phyloP scores from a whole-genome alignment of 1,140 invertebrate genomes.

The Sarcophaga peregrina region DNA sequence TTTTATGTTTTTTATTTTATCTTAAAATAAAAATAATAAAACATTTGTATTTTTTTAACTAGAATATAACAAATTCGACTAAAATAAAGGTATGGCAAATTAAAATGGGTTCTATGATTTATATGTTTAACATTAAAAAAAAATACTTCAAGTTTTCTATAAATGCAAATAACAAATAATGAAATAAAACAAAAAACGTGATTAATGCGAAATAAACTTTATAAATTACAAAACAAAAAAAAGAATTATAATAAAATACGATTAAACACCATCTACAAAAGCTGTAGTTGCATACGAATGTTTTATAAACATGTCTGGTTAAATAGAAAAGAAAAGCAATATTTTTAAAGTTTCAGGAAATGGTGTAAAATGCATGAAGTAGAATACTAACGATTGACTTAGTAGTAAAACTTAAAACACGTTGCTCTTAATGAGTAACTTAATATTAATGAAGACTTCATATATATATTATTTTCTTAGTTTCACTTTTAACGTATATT shows the following conservation, averaged over 20 bases:
- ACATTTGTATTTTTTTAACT: neutral
- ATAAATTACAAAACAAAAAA: too few relatives aligned
- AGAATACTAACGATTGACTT: too few relatives aligned
- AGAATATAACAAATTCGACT: too few relatives aligned
- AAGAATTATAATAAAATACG: too few relatives aligned
- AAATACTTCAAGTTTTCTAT: neutral
- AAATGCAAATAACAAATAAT: conserved; percentile 2
- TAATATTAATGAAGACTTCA: neutral
- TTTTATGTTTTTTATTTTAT: neutral
- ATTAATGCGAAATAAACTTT: neutral
- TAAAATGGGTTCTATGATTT: conserved; percentile 1
- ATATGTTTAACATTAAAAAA: neutral
- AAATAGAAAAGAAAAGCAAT: too few relatives aligned
- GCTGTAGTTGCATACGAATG: too few relatives aligned
- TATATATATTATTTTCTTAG: neutral
- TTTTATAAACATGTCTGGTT: too few relatives aligned
- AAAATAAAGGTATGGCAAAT: conserved; percentile 15
- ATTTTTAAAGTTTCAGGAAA: too few relatives aligned
- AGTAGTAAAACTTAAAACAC: too few relatives aligned
- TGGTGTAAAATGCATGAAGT: too few relatives aligned
- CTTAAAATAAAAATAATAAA: neutral
- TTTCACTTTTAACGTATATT: neutral
- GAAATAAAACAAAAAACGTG: neutral
- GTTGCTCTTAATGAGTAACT: neutral
- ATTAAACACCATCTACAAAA: too few relatives aligned